A percentile compares a stretch with the other conserved stretches of the same genome.
Evolutionary conservation across 2,888 invertebrate genomes (phyloP).

Genomic region (Gerris lacustris): DNA sequence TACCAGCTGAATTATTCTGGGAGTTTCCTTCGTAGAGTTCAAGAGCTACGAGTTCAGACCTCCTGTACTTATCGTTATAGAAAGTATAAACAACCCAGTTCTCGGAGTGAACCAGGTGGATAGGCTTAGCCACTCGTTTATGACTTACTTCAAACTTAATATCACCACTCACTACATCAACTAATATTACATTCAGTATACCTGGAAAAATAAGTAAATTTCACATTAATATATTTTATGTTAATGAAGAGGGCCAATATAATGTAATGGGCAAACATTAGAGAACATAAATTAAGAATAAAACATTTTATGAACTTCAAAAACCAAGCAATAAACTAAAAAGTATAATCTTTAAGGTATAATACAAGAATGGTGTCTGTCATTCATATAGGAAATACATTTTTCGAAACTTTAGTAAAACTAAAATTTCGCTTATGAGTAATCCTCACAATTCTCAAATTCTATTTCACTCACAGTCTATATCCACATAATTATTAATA

Average conservation of each 20-base stretch:
- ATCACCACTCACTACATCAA: constrained; percentile 85
- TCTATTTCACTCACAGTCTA: too few species aligned
- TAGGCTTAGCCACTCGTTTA: constrained; percentile 68
- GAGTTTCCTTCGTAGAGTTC: constrained; percentile 91
- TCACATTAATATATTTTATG: constrained; percentile 1
- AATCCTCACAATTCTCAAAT: too few species aligned
- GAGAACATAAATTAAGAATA: too few species aligned
- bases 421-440: too few species aligned
- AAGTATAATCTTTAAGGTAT: too few species aligned
- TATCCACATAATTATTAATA: too few species aligned
- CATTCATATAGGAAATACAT: too few species aligned
- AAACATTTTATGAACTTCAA: too few species aligned
- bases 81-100: constrained; percentile 92
- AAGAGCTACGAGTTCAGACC: constrained; percentile 82
- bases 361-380: too few species aligned
- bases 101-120: constrained; percentile 86
- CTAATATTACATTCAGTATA: constrained; percentile 67
- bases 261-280: neutral
- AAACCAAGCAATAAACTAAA: too few species aligned
- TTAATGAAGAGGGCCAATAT: neutral
- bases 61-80: constrained; percentile 82
- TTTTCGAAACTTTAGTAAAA: too few species aligned
- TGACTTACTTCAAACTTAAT: constrained; percentile 75
- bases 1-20: constrained; percentile 61
- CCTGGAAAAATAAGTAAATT: constrained; percentile 40